Conservation (phyloP, 2,888 invertebrate genomes). For the Drosophila putrida region DNA sequence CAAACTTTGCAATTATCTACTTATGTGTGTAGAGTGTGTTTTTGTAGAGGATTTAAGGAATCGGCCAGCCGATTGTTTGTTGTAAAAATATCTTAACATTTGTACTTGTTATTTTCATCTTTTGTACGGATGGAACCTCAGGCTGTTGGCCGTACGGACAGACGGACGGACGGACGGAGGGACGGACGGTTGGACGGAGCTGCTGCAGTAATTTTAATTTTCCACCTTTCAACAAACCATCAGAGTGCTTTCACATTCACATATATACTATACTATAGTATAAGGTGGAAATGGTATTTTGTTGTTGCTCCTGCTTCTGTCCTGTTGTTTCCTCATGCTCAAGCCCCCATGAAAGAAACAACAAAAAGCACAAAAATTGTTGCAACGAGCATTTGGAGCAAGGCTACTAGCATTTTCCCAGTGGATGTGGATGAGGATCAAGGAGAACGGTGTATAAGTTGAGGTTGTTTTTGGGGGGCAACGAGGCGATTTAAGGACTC, state of each 20-base stretch:
- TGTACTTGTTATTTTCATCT: slow-evolving; percentile 38
- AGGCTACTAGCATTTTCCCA: slow-evolving; percentile 53
- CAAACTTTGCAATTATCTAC: slow-evolving; percentile 12
- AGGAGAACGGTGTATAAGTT: background rate
- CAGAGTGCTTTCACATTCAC: slow-evolving; percentile 44
- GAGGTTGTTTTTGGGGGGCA: slow-evolving; percentile 13
- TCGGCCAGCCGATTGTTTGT: slow-evolving; percentile 13
- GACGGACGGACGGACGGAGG: too few species aligned
- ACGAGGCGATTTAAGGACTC: slow-evolving; percentile 52
- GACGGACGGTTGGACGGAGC: slow-evolving; percentile 18
- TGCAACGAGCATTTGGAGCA: slow-evolving; percentile 70
- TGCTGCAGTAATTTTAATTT: slow-evolving; percentile 69
- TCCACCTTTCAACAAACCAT: slow-evolving; percentile 64
- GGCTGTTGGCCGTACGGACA: slow-evolving; percentile 54
- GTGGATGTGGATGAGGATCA: slow-evolving; percentile 12
- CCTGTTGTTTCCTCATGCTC: slow-evolving; percentile 43
- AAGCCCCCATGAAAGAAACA: slow-evolving; percentile 58
- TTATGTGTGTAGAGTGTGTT: slow-evolving; percentile 11
- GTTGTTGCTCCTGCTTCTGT: slow-evolving; percentile 34
- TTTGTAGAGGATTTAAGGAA: slow-evolving; percentile 14
- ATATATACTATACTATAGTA: background rate
- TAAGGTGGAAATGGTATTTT: slow-evolving; percentile 13
- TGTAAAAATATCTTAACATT: slow-evolving; percentile 25
- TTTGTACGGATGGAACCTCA: slow-evolving; percentile 54
- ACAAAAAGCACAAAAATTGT: slow-evolving; percentile 54